Base-by-base conservation (phyloP, 2,113 vertebrate genomes). In the Triplophysa tibetana region DNA sequence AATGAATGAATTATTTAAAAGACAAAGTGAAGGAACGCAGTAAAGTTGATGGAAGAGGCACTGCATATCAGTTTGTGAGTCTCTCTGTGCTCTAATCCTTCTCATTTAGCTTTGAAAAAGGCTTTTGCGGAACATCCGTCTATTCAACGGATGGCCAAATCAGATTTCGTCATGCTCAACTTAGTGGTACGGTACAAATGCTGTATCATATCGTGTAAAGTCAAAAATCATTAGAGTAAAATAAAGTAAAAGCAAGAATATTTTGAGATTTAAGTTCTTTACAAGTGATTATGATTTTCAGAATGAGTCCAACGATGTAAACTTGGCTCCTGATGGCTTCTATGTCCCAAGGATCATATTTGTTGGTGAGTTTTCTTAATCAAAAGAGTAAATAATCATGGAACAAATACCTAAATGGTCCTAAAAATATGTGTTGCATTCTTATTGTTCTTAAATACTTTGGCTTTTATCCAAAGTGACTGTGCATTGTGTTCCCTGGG, bases 311-410 rank as follows among this genome's bases (percentile, higher is more conserved):
- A 64, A 41, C 0, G 96, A 97, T 74, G 83, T 87, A 45, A 95
- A 97, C 81, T 77, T 97, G 86, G 92, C 95, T 19, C 95, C 94
- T 72, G 96, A 98, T 67, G 95, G 96, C 19, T 85, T 91, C 29
- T 96, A 98, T 0, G 94, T 96, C 48, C 95, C 95, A 77, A 91
- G 96, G 86, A 97, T 98, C 87, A 80, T 97, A 85, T 98, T 97
- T 88, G 81, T 96, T 82, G 95, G 96, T 98, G 92, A 86, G 91
- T 76, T 61, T 68, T 70, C 9, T 0, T 50, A 10, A 48, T 17
- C 6, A 3, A 14, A 16, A 75, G 41, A n/a, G 38, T 12, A 38
- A 33, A 23, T 5, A 78, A 19, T 29, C 29, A 29, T 29, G 29
- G 5, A 66, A 45, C 2, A 21, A 3, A 52, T 19, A 45, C 1